Evolutionary conservation across 2,888 invertebrate species (phyloP).

Genomic region (Thera obeliscata): DNA sequence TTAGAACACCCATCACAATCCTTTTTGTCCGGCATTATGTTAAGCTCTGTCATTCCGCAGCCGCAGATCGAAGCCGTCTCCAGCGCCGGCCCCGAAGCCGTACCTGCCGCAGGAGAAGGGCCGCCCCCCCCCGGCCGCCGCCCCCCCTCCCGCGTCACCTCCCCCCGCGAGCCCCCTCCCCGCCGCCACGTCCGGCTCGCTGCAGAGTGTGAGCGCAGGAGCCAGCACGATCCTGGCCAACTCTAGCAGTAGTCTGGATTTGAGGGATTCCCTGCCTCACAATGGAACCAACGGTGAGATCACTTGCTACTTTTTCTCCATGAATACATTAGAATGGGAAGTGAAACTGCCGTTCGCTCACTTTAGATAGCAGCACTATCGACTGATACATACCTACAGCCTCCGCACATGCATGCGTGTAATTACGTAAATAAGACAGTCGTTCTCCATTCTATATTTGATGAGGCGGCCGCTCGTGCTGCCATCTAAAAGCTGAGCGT

Average conservation of each 20-base stretch:
- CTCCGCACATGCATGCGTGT: no score
- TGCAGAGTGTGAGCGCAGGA: conserved; percentile 83
- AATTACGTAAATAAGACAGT: no score
- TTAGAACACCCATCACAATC: neutral
- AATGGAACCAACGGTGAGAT: conserved; percentile 22
- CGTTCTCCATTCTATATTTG: no score
- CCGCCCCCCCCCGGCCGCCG: conserved; percentile 35
- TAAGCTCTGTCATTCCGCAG: conserved; percentile 2
- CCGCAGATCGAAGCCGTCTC: conserved; percentile 56
- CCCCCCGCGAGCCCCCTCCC: conserved; percentile 26
- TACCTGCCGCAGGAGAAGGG: conserved; percentile 54
- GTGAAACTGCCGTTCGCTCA: no score
- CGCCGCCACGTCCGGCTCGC: conserved; percentile 65
- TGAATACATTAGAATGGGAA: neutral
- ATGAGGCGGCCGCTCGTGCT: no score
- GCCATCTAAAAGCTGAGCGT: no score
- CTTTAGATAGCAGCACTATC: no score
- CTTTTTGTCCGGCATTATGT: neutral
- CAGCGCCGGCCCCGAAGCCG: conserved; percentile 48
- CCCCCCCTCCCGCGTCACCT: conserved; percentile 18
- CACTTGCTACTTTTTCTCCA: neutral
- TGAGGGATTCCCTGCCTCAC: conserved; percentile 44
- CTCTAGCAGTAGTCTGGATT: conserved; percentile 72
- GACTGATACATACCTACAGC: no score
- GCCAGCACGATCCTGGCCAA: conserved; percentile 86